These are phyloP conservation scores for Allolobophora icterica DNA, from an alignment of 2,888 invertebrate species.

Conservation along the genomic window DNA sequence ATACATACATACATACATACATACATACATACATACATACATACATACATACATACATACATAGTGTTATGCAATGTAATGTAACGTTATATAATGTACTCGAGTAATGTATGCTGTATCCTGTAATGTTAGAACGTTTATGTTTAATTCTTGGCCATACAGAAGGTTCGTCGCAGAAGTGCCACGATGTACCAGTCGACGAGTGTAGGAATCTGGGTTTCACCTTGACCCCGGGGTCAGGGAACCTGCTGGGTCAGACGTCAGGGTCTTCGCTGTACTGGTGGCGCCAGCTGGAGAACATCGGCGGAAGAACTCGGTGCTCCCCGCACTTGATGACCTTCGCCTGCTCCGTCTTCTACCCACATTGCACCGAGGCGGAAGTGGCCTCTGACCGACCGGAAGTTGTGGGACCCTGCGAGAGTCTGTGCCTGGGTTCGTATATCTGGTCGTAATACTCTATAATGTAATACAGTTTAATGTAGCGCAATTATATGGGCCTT, in stretches of 20 bases:
- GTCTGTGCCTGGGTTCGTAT: background rate
- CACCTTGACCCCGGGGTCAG: background rate
- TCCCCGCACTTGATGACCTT: constrained; percentile 22
- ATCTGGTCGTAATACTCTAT: too few relatives aligned
- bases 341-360: constrained; percentile 7
- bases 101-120: too few relatives aligned
- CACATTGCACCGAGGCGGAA: background rate
- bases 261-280: background rate
- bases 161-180: background rate
- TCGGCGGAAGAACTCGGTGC: background rate
- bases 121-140: too few relatives aligned
- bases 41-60: too few relatives aligned
- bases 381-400: background rate
- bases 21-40: too few relatives aligned
- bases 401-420: background rate
- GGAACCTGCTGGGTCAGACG: background rate
- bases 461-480: too few relatives aligned
- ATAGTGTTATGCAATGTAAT: too few relatives aligned
- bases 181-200: background rate
- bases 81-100: too few relatives aligned
- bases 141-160: background rate
- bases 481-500: too few relatives aligned
- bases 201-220: background rate
- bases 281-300: background rate
- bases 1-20: too few relatives aligned